Conservation (phyloP, 2,888 invertebrate species). For the Geotrupes spiniger region DNA sequence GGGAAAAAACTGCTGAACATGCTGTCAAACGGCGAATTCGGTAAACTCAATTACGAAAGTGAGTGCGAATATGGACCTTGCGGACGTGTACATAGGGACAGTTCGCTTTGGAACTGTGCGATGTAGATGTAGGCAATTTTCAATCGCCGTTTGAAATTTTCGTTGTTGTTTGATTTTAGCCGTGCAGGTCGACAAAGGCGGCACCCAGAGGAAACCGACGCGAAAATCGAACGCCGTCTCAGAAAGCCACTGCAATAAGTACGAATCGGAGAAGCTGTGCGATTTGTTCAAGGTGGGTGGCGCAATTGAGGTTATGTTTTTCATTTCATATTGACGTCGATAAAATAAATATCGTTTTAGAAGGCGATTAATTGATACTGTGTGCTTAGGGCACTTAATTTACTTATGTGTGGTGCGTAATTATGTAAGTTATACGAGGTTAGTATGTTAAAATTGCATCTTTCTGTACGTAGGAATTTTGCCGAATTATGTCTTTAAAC, state of each 20-base stretch:
- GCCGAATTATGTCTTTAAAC: no score
- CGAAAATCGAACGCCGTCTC: constrained; percentile 11
- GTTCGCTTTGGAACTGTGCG: no score
- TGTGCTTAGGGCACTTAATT: no score
- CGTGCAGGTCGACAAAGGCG: constrained; percentile 11
- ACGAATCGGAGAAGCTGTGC: constrained; percentile 17
- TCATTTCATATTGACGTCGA: no score
- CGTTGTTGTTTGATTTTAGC: constrained; percentile 12
- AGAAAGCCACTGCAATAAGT: constrained; percentile 18
- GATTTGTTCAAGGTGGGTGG: constrained; percentile 20
- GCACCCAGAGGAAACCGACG: constrained; percentile 1
- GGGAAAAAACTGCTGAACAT: constrained; percentile 18
- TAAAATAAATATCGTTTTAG: no score
- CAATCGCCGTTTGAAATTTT: background rate
- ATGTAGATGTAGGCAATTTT: no score
- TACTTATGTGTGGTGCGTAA: no score
- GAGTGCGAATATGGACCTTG: background rate
- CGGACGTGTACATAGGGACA: background rate
- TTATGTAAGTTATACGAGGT: no score
- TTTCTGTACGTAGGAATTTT: no score
- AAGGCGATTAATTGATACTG: no score
- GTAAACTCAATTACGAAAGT: constrained; percentile 17
- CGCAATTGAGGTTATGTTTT: constrained; percentile 3
- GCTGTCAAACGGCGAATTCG: constrained; percentile 13
- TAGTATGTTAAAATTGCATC: no score